Evolutionary conservation across 2,888 invertebrate genomes (phyloP), one percentile per base, ranked within the genome.

Genomic region (Pheosia tremula): DNA sequence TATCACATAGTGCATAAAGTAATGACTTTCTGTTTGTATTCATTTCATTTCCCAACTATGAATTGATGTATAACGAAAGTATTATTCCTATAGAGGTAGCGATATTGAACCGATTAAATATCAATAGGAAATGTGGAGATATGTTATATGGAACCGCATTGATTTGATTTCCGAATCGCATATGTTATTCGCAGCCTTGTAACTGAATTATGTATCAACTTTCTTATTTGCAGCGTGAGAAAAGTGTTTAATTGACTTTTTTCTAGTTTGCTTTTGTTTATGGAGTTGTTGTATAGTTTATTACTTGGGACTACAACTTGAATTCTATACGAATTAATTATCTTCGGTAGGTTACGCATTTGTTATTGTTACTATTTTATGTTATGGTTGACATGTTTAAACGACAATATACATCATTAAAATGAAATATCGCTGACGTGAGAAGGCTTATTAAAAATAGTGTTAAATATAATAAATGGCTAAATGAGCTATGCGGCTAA

Each of bases 11-110:
- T 47, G 58, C 57, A 63, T 62, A 52, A n/a, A 24, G 24, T 24
- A 24, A 0, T 59, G 11, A 57, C 45, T 60, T 58, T 60, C 43
- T 43, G 49, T 54, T 55, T 4, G 49, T 52, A 56, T 49, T 53
- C 37, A 58, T 11, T 59, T 59, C 72, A 57, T 58, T 49, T 54
- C 54, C 45, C 47, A 37, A 11, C 43, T 8, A 9, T 57, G 8
- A 49, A 71, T 71, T 72, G 62, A 65, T 69, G 39, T 7, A 57
- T 36, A 41, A 62, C 45, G 72, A 70, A 70, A 70, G 62, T 59
- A 52, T 59, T 57, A 9, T 43, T 36, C n/a, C 55, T 41, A 54
- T 39, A 5, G 13, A 41, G 54, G 56, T 6, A 41, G 36, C 37
- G 36, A 10, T 55, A 54, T 52, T 10, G 3, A 39, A n/a, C 38